Evolutionary conservation across 2,888 invertebrate species (phyloP).

Genomic region (Noctua fimbriata): DNA sequence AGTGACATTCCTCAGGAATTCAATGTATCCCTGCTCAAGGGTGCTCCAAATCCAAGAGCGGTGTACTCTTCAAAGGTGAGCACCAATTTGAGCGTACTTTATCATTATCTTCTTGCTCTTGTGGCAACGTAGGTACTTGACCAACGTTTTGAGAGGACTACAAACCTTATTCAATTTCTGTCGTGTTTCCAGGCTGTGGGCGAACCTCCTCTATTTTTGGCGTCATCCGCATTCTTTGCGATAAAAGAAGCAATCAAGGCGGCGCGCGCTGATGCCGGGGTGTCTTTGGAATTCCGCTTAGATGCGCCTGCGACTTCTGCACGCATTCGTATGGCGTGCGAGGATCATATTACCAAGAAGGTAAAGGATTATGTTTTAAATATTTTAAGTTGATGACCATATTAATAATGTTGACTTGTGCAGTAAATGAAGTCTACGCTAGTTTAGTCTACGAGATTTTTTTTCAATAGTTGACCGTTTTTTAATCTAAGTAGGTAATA

Average conservation of each 20-base stretch:
- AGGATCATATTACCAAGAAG: constrained; percentile 95
- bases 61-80: constrained; percentile 98
- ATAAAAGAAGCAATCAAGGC: constrained; percentile 96
- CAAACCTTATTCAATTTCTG: neutral
- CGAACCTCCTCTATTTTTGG: constrained; percentile 98
- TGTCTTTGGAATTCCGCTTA: constrained; percentile 90
- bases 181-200: constrained; percentile 94
- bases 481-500: neutral
- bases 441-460: neutral
- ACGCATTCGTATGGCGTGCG: constrained; percentile 96
- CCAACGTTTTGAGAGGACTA: neutral
- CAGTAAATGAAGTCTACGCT: neutral
- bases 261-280: constrained; percentile 93
- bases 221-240: constrained; percentile 96
- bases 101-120: neutral
- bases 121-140: neutral
- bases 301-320: constrained; percentile 97
- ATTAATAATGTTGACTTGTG: neutral
- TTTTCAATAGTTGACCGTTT: neutral
- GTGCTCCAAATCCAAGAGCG: constrained; percentile 96
- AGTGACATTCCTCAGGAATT: constrained; percentile 97
- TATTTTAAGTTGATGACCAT: neutral
- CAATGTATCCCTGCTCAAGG: constrained; percentile 97
- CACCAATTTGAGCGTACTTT: neutral
- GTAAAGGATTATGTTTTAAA: constrained; percentile 82